These are phyloP conservation scores for Caiman crocodilus DNA, from an alignment of 2,797 vertebrate genomes.

Conservation along the genomic window DNA sequence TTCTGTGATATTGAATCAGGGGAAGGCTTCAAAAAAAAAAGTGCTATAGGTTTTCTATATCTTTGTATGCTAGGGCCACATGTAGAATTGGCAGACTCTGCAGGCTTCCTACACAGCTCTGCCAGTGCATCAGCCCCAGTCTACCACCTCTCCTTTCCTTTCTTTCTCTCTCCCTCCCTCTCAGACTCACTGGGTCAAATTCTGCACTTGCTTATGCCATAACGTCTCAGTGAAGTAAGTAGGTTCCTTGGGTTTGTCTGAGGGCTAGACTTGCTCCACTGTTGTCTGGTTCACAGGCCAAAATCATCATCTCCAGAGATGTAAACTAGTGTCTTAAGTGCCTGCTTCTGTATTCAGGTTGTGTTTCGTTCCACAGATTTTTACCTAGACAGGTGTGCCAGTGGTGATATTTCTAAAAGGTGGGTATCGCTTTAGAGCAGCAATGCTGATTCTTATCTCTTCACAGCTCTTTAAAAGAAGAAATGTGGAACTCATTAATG, in stretches of 20 bases:
- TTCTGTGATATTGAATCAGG: neutral
- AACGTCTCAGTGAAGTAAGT: neutral
- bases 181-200: neutral
- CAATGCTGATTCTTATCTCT: neutral
- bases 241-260: neutral
- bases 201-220: neutral
- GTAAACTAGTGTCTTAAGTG: conserved; percentile 4
- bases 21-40: neutral
- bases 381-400: neutral
- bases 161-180: neutral
- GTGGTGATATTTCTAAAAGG: neutral
- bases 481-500: conserved; percentile 94
- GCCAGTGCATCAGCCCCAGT: accelerated
- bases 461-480: conserved; percentile 96
- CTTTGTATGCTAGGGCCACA: neutral
- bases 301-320: neutral
- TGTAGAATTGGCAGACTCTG: neutral
- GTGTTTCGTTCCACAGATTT: neutral
- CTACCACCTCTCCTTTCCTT: neutral
- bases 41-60: neutral
- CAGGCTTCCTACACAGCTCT: neutral
- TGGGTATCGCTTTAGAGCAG: neutral
- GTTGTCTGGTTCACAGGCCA: neutral
- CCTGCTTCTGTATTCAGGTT: neutral
- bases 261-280: neutral